Evolutionary conservation across 2,113 vertebrate species (phyloP).

Genomic region (Macrotus californicus): DNA sequence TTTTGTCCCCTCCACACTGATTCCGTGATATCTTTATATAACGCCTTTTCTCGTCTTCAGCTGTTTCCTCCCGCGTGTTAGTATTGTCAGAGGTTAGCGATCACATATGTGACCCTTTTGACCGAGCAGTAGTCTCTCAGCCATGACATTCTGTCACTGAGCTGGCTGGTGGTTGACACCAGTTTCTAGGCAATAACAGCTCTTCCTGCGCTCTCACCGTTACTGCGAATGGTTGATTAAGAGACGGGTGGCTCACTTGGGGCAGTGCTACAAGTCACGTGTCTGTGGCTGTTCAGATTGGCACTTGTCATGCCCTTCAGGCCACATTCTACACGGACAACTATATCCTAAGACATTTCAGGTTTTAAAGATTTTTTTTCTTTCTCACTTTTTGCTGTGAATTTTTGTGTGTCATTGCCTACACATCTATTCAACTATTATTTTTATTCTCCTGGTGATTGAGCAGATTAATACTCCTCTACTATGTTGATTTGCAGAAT

Average conservation of each 20-base stretch:
- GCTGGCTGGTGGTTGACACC: not conserved
- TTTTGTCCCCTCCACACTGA: not conserved
- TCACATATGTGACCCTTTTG: not conserved
- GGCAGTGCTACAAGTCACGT: not conserved
- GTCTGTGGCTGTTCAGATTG: not conserved
- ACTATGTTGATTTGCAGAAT: not conserved
- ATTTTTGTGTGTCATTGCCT: not conserved
- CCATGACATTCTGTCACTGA: not conserved
- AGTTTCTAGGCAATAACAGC: not conserved
- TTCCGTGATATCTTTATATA: not conserved
- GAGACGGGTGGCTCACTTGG: not conserved
- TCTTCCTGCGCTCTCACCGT: not conserved
- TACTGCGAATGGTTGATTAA: not conserved
- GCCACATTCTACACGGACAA: not conserved
- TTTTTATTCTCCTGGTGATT: not conserved
- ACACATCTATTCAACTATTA: not conserved
- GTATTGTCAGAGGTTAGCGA: not conserved
- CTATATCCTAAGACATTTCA: not conserved
- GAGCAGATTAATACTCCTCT: not conserved
- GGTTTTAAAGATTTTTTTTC: not conserved
- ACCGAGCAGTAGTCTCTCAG: not conserved
- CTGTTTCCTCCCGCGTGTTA: not conserved
- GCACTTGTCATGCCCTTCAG: not conserved
- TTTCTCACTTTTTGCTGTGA: not conserved
- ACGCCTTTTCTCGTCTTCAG: not conserved